Conservation (phyloP, 2,797 vertebrate genomes). For the Rhynchonycteris naso region DNA sequence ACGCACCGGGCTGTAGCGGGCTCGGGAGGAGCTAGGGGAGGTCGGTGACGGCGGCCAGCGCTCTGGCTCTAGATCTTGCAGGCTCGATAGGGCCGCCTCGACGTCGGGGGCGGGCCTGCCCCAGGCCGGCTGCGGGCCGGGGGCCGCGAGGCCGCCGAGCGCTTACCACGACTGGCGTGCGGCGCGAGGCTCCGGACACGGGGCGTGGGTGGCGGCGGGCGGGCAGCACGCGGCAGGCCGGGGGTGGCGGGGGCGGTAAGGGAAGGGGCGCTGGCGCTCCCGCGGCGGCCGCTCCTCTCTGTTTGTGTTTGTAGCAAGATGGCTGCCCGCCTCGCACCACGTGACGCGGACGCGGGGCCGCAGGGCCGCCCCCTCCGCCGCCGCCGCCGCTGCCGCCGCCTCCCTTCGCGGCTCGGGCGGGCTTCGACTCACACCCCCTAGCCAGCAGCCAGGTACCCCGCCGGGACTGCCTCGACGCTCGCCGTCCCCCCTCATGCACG, state of each 20-base stretch:
- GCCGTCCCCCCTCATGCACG: conserved; percentile 34
- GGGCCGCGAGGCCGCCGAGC: conserved; percentile 36
- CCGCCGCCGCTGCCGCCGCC: neutral
- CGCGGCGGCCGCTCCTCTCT: conserved; percentile 85
- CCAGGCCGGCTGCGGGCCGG: conserved; percentile 8
- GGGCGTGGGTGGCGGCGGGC: conserved; percentile 39
- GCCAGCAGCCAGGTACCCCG: neutral
- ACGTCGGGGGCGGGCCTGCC: conserved; percentile 72
- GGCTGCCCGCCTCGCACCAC: conserved; percentile 89
- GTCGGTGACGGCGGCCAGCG: conserved; percentile 53
- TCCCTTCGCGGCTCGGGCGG: neutral
- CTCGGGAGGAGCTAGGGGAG: neutral
- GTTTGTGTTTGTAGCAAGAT: conserved; percentile 97
- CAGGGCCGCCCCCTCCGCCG: conserved; percentile 66
- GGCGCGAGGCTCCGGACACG: conserved; percentile 48
- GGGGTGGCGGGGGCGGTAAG: neutral
- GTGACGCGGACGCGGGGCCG: conserved; percentile 80
- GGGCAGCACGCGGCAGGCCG: neutral
- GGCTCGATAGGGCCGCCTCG: conserved; percentile 57
- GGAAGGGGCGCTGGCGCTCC: conserved; percentile 68
- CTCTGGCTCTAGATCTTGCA: neutral
- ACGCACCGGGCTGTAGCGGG: neutral
- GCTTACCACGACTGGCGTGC: conserved; percentile 72
- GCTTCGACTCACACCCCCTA: neutral
- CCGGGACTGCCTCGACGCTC: neutral